These are phyloP conservation scores for Philotrypesis tridentata DNA, from an alignment of 1,140 invertebrate species.

Conservation along the genomic window DNA sequence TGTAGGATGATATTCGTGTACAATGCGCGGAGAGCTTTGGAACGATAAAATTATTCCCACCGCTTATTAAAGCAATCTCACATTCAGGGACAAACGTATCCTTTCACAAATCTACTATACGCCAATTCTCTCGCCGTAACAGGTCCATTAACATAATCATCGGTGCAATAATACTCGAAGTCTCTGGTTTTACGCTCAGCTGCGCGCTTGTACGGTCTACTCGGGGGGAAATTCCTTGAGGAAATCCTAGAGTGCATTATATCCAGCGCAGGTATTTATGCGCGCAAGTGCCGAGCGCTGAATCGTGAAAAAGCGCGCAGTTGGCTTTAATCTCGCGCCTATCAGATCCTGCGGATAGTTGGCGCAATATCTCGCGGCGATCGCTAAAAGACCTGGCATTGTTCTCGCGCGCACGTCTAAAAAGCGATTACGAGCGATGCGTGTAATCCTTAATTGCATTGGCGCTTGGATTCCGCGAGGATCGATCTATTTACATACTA, in stretches of 20 bases:
- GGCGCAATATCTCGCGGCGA: neutral
- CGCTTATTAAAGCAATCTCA: neutral
- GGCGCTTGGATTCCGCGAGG: slow-evolving; percentile 7
- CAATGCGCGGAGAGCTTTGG: too few relatives aligned
- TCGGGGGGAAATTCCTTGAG: neutral
- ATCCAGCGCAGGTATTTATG: too few relatives aligned
- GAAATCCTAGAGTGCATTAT: neutral
- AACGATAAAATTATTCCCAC: too few relatives aligned
- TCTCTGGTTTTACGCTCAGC: neutral
- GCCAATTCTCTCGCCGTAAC: neutral
- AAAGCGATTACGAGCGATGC: slow-evolving; percentile 11
- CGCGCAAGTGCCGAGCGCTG: too few relatives aligned
- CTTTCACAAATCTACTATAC: neutral
- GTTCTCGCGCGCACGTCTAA: slow-evolving; percentile 7
- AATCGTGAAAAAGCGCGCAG: too few relatives aligned
- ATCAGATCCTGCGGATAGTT: too few relatives aligned
- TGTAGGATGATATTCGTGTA: too few relatives aligned
- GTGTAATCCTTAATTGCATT: slow-evolving; percentile 31
- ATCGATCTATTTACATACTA: too few relatives aligned
- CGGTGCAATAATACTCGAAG: neutral
- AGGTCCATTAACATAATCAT: neutral
- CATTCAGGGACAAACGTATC: neutral
- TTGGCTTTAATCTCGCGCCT: too few relatives aligned
- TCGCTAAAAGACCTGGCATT: neutral
- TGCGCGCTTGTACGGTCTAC: too few relatives aligned